These are phyloP conservation scores for Lerista edwardsae DNA, from an alignment of 2,797 vertebrate genomes.

Conservation along the genomic window DNA sequence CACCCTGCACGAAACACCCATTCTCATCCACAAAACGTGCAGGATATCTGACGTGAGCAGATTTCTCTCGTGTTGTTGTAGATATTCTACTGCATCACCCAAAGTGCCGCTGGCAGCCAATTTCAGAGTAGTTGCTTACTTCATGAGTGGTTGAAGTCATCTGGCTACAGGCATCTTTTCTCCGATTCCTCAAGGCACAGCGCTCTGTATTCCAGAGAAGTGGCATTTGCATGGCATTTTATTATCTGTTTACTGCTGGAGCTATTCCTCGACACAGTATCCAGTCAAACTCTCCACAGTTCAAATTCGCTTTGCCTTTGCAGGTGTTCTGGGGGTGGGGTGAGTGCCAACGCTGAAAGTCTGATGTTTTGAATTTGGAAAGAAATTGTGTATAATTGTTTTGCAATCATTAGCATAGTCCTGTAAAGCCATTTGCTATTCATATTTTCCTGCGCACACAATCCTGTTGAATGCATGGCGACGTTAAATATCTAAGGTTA, in stretches of 20 bases:
- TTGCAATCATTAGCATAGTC: not conserved
- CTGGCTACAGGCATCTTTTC: conserved; percentile 39
- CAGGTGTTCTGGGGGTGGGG: conserved; percentile 31
- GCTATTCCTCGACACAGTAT: conserved; percentile 27
- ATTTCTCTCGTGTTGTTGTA: not conserved
- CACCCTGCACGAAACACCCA: too few relatives aligned
- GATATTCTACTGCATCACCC: conserved; percentile 18
- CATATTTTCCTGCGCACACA: not conserved
- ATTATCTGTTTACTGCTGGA: not conserved
- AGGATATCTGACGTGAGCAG: not conserved
- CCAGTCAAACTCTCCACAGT: not conserved
- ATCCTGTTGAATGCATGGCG: not conserved
- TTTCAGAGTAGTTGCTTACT: conserved; percentile 12
- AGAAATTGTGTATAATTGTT: conserved; percentile 2
- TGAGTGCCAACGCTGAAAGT: not conserved
- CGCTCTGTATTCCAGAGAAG: conserved; percentile 20
- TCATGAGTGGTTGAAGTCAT: conserved; percentile 35
- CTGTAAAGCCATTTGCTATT: not conserved
- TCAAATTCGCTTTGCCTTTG: conserved; percentile 35
- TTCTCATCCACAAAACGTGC: not conserved
- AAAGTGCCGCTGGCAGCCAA: conserved; percentile 17
- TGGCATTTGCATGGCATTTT: conserved; percentile 29
- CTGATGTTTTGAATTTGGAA: conserved; percentile 32
- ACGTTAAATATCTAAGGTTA: not conserved
- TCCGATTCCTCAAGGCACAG: conserved; percentile 21